Conservation (phyloP, 2,888 invertebrate species). For the Leptopilina drosophilae region DNA sequence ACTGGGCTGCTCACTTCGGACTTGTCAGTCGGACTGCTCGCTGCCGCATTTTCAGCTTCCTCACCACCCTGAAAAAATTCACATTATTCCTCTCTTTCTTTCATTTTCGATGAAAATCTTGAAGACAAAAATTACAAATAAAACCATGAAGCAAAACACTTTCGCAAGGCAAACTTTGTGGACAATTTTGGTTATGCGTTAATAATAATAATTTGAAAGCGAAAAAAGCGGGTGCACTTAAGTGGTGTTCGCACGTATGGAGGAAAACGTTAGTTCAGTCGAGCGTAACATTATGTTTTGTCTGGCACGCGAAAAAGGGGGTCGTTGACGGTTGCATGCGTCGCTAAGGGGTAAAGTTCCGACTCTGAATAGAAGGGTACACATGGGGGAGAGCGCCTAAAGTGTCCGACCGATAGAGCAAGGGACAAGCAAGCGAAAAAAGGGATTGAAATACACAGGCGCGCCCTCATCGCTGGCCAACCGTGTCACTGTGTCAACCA, state of each 20-base stretch:
- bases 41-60: slow-evolving; percentile 65
- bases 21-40: slow-evolving; percentile 66
- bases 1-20: slow-evolving; percentile 70
- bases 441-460: slow-evolving; percentile 40
- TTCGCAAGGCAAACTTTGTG: background rate
- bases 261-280: slow-evolving; percentile 57
- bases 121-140: no score
- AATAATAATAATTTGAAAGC: slow-evolving; percentile 14
- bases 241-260: slow-evolving; percentile 41
- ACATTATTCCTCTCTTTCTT: background rate
- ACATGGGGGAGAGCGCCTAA: slow-evolving; percentile 46
- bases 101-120: background rate
- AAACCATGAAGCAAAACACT: no score
- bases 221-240: slow-evolving; percentile 34
- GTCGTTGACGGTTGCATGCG: slow-evolving; percentile 56
- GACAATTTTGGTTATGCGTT: slow-evolving; percentile 12
- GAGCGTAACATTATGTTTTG: slow-evolving; percentile 63
- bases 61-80: slow-evolving; percentile 70
- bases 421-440: background rate
- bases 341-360: slow-evolving; percentile 44
- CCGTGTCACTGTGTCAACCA: slow-evolving; percentile 72
- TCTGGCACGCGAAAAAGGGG: slow-evolving; percentile 53
- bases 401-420: slow-evolving; percentile 11
- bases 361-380: slow-evolving; percentile 62
- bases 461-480: slow-evolving; percentile 63